A percentile compares a stretch with the other conserved stretches of the same genome.
These are phyloP conservation scores for Ailuropoda melanoleuca DNA, from an alignment of 2,113 vertebrate species.

Conservation along the genomic window DNA sequence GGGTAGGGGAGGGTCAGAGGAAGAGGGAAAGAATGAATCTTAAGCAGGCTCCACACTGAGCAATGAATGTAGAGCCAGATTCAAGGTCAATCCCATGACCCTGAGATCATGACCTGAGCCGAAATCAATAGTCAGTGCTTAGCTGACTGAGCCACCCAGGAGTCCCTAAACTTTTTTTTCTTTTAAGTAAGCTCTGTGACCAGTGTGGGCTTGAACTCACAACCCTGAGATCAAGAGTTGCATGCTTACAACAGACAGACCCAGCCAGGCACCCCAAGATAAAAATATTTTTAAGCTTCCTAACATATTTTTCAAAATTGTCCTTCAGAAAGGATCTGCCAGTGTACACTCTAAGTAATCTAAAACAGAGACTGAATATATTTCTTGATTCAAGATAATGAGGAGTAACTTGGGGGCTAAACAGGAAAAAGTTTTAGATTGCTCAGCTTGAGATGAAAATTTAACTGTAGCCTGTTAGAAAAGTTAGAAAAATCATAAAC, in stretches of 20 bases:
- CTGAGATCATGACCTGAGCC: neutral
- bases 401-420: neutral
- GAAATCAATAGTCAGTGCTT: neutral
- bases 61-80: too few relatives aligned
- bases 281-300: neutral
- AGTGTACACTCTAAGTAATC: neutral
- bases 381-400: neutral
- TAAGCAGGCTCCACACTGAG: too few relatives aligned
- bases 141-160: neutral
- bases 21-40: too few relatives aligned
- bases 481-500: neutral
- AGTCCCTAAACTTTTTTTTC: neutral
- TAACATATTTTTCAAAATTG: neutral
- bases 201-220: neutral
- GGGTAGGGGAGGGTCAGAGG: too few relatives aligned
- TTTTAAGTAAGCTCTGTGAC: neutral
- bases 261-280: neutral
- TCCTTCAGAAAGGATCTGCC: neutral
- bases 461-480: neutral
- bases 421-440: neutral
- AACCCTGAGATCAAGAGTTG: neutral
- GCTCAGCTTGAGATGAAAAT: neutral
- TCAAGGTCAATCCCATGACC: neutral
- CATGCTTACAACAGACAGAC: neutral
- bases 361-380: neutral